These are phyloP conservation scores for Talpa occidentalis DNA, from an alignment of 2,113 vertebrate species.

Conservation along the genomic window DNA sequence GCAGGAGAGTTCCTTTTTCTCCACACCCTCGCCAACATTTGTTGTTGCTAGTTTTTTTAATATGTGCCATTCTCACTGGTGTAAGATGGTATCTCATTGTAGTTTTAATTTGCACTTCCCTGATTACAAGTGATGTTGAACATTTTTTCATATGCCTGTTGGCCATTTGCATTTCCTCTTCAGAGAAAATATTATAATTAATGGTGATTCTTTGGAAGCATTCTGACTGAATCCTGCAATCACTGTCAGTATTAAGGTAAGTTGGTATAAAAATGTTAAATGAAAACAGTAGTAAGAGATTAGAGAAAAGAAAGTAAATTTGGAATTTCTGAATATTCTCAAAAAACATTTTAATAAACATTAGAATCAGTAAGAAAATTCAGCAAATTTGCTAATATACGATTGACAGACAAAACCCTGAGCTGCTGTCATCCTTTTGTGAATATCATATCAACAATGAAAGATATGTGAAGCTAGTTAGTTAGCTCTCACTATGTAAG, in stretches of 20 bases:
- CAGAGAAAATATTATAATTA: background rate
- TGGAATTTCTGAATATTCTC: constrained; percentile 3
- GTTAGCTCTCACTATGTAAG: background rate
- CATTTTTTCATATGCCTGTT: no score
- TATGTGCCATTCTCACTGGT: no score
- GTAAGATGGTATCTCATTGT: no score
- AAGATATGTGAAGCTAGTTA: background rate
- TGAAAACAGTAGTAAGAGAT: background rate
- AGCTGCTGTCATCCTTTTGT: background rate
- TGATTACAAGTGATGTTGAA: no score
- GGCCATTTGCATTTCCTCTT: no score
- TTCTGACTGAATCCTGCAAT: background rate
- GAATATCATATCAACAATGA: background rate
- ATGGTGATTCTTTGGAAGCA: background rate
- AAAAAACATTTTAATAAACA: background rate
- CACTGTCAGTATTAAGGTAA: background rate
- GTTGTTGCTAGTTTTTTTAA: no score
- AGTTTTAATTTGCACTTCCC: no score
- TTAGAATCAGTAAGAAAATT: background rate
- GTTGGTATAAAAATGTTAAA: background rate
- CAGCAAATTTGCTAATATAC: background rate
- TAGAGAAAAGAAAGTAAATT: background rate
- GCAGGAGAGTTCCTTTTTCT: no score
- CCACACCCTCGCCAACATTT: no score
- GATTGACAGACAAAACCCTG: background rate